phyloP scores from a whole-genome alignment of 2,797 vertebrate species.

The Brotogeris chrysoptera region DNA sequence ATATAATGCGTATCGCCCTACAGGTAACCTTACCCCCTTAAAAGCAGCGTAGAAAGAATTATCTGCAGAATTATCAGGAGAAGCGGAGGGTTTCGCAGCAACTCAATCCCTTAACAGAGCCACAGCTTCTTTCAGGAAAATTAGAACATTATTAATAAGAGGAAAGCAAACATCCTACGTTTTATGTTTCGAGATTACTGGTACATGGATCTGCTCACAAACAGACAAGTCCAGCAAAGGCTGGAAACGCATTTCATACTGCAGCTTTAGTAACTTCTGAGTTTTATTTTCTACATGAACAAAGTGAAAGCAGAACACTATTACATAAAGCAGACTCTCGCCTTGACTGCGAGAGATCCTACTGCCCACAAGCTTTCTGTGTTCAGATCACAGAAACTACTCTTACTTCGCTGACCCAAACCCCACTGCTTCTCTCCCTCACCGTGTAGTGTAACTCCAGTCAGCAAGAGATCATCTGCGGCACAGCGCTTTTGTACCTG shows the following conservation, averaged over 20 bases:
- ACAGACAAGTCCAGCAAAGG: neutral
- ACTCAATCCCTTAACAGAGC: conserved; percentile 41
- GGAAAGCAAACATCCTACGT: neutral
- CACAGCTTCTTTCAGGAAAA: conserved; percentile 16
- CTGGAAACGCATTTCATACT: neutral
- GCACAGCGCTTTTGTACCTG: accelerated
- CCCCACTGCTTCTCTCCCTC: neutral
- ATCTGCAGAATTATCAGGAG: conserved; percentile 56
- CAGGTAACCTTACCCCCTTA: conserved; percentile 45
- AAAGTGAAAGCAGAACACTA: neutral
- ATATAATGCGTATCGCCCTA: conserved; percentile 30
- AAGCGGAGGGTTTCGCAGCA: conserved; percentile 42
- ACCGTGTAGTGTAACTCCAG: accelerated
- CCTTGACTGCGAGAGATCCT: accelerated
- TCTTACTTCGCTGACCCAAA: accelerated
- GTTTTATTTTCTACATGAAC: neutral
- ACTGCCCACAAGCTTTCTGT: accelerated
- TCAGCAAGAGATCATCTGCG: neutral
- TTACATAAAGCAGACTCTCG: neutral
- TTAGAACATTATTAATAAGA: neutral
- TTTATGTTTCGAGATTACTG: neutral
- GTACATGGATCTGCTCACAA: neutral
- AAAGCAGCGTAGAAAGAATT: conserved; percentile 50
- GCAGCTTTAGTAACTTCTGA: neutral
- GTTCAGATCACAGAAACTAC: neutral